phyloP scores from a whole-genome alignment of 2,113 vertebrate genomes.

The Piliocolobus tephrosceles region DNA sequence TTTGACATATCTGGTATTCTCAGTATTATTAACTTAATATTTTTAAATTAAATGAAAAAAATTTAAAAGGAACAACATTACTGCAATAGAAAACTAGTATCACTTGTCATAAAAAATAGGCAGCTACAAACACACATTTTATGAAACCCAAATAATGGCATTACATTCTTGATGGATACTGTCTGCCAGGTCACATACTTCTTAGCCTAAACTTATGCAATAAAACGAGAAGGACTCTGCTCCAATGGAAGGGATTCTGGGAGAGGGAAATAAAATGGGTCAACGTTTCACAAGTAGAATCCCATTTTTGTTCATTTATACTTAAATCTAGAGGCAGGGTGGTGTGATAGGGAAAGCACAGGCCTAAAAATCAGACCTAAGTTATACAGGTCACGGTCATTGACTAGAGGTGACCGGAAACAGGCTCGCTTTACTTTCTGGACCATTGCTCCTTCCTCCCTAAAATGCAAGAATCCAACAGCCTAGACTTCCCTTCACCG shows the following conservation, averaged over 20 bases:
- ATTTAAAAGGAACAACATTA: not conserved
- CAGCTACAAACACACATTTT: not conserved
- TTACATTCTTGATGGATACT: not conserved
- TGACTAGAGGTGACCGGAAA: not conserved
- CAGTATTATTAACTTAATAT: not conserved
- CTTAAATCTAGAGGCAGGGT: not conserved
- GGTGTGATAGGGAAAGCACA: not conserved
- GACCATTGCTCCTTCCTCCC: not conserved
- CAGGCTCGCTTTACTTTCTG: not conserved
- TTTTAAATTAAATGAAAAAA: not conserved
- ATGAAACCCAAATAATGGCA: not conserved
- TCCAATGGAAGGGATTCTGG: not conserved
- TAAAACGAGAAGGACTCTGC: not conserved
- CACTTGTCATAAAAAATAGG: not conserved
- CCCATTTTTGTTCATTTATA: not conserved
- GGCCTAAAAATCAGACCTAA: not conserved
- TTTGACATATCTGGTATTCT: not conserved
- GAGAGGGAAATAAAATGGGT: not conserved
- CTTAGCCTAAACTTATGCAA: not conserved
- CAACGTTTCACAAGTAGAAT: not conserved
- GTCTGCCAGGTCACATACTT: not conserved
- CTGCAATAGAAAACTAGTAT: not conserved
- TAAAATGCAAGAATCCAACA: not conserved
- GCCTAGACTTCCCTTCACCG: fast-evolving
- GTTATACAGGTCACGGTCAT: not conserved